phyloP scores from a whole-genome alignment of 2,888 invertebrate species.

The Amphipyra tragopoginis region DNA sequence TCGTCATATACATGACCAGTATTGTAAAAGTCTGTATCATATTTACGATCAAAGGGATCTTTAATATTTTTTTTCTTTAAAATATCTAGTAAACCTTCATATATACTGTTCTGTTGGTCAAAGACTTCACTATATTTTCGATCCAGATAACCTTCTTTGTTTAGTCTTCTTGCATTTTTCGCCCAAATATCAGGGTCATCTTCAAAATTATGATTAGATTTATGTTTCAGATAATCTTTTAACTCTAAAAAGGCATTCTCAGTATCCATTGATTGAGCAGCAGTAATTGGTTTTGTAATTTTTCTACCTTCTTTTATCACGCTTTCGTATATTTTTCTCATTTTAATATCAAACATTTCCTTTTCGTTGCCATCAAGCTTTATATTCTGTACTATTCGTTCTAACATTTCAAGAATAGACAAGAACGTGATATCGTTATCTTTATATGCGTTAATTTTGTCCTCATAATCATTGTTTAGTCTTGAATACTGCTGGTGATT shows the following conservation, averaged over 20 bases:
- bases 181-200: not conserved
- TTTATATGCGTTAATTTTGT: not conserved
- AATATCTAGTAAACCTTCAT: conserved; percentile 24
- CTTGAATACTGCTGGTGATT: not conserved
- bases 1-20: not conserved
- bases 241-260: conserved; percentile 29
- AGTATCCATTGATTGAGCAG: not conserved
- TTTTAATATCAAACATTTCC: conserved; percentile 33
- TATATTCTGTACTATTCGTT: conserved; percentile 28
- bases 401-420: conserved; percentile 30
- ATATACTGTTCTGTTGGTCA: conserved; percentile 16
- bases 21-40: not conserved
- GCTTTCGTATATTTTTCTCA: conserved; percentile 41
- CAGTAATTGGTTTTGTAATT: not conserved
- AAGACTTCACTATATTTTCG: conserved; percentile 10
- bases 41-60: not conserved
- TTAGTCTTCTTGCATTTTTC: not conserved
- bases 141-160: not conserved
- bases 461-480: conserved; percentile 7
- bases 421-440: conserved; percentile 18
- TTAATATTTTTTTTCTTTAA: conserved; percentile 10
- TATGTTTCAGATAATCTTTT: conserved; percentile 24
- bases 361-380: conserved; percentile 25
- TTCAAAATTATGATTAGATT: conserved; percentile 1
- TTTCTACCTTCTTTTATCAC: not conserved